phyloP scores from a whole-genome alignment of 2,113 vertebrate genomes.

The Urocitellus parryii region DNA sequence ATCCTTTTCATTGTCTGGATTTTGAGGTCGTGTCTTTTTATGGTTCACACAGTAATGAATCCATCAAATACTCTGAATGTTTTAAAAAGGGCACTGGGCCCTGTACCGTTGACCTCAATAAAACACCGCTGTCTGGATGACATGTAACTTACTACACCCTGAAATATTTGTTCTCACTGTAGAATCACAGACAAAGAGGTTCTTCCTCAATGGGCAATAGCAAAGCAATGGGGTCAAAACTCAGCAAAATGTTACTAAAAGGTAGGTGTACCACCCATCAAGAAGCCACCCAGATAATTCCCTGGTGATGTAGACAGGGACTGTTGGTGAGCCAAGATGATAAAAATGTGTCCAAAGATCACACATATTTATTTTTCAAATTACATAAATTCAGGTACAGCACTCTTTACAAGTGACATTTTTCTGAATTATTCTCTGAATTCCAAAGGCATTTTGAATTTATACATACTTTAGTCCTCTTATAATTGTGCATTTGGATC shows the following conservation, averaged over 20 bases:
- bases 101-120: conserved; percentile 69
- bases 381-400: background rate
- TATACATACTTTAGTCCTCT: background rate
- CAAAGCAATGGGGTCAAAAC: conserved; percentile 40
- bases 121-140: conserved; percentile 52
- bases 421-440: background rate
- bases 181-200: conserved; percentile 43
- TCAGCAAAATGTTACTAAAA: conserved; percentile 19
- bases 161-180: conserved; percentile 53
- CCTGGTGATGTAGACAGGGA: background rate
- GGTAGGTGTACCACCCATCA: background rate
- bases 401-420: background rate
- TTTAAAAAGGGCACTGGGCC: conserved; percentile 61
- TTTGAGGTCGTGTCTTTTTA: conserved; percentile 68
- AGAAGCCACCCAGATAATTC: background rate
- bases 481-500: background rate
- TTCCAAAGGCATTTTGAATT: background rate
- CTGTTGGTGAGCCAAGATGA: background rate
- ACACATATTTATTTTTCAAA: background rate
- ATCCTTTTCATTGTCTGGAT: conserved; percentile 53
- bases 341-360: background rate
- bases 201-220: conserved; percentile 38
- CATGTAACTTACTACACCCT: conserved; percentile 46
- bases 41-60: conserved; percentile 61
- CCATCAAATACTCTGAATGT: conserved; percentile 64